Evolutionary conservation across 2,113 vertebrate genomes (phyloP).

Genomic region (Mobula birostris): DNA sequence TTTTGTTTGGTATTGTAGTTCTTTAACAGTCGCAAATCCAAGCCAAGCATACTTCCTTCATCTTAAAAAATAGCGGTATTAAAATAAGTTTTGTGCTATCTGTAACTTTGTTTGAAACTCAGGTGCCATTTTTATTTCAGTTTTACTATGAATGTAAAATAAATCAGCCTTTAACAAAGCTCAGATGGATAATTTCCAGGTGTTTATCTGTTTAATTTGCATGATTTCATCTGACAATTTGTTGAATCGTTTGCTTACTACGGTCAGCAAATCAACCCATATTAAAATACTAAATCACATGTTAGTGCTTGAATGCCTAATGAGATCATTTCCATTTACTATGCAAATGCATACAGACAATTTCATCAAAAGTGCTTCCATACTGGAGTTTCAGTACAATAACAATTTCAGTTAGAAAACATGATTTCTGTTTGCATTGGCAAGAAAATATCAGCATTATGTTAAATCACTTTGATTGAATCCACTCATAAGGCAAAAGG

Average conservation of each 20-base stretch:
- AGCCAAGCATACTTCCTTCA: no score
- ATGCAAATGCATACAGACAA: not conserved
- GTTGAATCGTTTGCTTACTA: not conserved
- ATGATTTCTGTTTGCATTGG: not conserved
- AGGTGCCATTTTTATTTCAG: not conserved
- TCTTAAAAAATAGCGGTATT: no score
- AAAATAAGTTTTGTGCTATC: no score
- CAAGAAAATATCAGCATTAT: no score
- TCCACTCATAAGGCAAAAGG: not conserved
- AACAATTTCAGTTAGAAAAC: not conserved
- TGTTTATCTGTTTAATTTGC: not conserved
- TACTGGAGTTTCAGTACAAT: not conserved
- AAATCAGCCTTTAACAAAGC: not conserved
- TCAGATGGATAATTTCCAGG: not conserved
- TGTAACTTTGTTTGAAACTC: not conserved
- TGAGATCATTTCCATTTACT: not conserved
- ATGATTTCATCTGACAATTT: not conserved
- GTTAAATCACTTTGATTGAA: not conserved
- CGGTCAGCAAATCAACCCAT: not conserved
- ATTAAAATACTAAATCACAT: not conserved
- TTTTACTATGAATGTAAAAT: not conserved
- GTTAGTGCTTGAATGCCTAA: not conserved
- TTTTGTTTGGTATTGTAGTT: not conserved
- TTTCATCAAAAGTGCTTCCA: not conserved
- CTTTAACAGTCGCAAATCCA: no score